phyloP scores from a whole-genome alignment of 2,888 invertebrate species.

The Drosophila macrospina region DNA sequence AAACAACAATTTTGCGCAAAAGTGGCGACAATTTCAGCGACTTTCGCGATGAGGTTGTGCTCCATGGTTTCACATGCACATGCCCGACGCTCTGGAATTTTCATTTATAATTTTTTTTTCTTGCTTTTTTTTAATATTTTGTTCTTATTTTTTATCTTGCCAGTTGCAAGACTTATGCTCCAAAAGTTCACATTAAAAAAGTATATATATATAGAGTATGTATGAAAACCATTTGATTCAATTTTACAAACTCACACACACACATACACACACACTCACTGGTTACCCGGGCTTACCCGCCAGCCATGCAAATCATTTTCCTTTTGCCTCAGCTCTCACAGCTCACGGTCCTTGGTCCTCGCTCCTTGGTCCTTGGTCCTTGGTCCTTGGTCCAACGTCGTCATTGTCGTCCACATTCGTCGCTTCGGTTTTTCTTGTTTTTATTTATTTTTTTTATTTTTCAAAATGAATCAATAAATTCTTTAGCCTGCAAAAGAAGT shows the following conservation, averaged over 20 bases:
- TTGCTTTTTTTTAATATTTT: constrained; percentile 5
- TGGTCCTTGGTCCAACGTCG: constrained; percentile 17
- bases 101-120: constrained; percentile 76
- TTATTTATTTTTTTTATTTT: constrained; percentile 11
- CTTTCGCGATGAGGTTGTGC: background rate
- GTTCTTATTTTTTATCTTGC: constrained; percentile 3
- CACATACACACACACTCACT: constrained; percentile 10
- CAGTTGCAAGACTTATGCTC: constrained; percentile 52
- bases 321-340: constrained; percentile 24
- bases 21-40: constrained; percentile 67
- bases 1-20: constrained; percentile 69
- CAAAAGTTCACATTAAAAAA: constrained; percentile 30
- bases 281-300: constrained; percentile 10
- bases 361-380: background rate
- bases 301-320: constrained; percentile 72
- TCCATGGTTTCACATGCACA: constrained; percentile 31
- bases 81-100: constrained; percentile 66
- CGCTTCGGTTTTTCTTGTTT: constrained; percentile 3
- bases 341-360: background rate
- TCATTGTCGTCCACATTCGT: constrained; percentile 28
- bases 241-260: constrained; percentile 55
- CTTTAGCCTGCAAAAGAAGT: constrained; percentile 55
- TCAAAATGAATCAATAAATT: constrained; percentile 73
- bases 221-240: constrained; percentile 73
- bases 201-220: constrained; percentile 16